Percentiles rank a stretch among this genome's conserved stretches.
Conservation (phyloP, 2,888 invertebrate species). For the Dusona sp. region DNA sequence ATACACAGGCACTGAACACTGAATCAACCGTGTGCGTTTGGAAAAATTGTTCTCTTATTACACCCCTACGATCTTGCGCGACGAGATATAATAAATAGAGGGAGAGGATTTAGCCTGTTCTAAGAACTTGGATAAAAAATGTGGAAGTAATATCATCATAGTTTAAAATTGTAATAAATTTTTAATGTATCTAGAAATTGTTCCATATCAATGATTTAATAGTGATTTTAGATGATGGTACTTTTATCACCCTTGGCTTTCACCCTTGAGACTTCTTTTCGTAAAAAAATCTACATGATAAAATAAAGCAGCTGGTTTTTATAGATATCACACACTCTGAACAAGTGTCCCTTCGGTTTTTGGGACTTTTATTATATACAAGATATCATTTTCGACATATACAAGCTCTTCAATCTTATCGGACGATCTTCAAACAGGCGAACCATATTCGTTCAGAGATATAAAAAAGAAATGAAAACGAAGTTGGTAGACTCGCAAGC, state of each 20-base stretch:
- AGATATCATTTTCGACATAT: not conserved
- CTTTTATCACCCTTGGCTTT: not conserved
- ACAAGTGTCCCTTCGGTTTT: not conserved
- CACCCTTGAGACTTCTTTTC: not conserved
- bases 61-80: not conserved
- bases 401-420: not conserved
- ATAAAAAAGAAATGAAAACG: not conserved
- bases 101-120: not conserved
- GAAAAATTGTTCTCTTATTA: slow-evolving; percentile 28
- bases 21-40: not conserved
- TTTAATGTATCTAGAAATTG: not conserved
- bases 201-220: not conserved
- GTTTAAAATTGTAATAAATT: not conserved
- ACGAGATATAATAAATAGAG: not conserved
- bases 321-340: not conserved
- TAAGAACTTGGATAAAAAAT: no score
- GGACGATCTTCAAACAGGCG: not conserved
- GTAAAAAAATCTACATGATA: not conserved
- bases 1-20: not conserved
- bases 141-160: not conserved
- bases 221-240: no score
- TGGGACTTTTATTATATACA: not conserved
- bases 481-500: not conserved
- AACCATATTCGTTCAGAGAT: not conserved
- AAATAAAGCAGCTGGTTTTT: not conserved